These are phyloP conservation scores for Sarcoramphus papa DNA, from an alignment of 2,797 vertebrate genomes.

Conservation along the genomic window DNA sequence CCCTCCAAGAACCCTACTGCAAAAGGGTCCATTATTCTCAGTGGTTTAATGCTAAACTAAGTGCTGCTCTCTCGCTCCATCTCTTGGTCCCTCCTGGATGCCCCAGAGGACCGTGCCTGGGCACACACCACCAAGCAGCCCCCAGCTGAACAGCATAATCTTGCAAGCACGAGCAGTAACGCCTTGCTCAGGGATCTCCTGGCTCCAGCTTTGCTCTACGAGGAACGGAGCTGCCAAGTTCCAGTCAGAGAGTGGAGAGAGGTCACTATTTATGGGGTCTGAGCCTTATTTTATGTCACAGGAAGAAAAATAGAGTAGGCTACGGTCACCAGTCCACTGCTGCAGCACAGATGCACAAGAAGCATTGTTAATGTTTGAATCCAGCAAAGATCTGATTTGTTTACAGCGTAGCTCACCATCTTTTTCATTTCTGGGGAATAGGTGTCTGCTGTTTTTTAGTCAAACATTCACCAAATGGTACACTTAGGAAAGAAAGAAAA, in stretches of 20 bases:
- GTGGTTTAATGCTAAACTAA: not conserved
- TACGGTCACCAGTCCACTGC: not conserved
- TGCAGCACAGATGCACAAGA: not conserved
- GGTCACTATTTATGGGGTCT: not conserved
- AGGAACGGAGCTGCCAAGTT: not conserved
- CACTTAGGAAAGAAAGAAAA: not conserved
- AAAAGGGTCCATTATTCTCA: not conserved
- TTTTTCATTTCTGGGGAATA: not conserved
- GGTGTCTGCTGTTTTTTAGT: not conserved
- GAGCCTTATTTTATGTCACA: not conserved
- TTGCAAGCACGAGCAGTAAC: not conserved
- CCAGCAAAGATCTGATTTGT: not conserved
- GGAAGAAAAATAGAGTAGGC: not conserved
- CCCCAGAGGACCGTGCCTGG: not conserved
- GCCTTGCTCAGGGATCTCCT: not conserved
- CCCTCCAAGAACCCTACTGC: not conserved
- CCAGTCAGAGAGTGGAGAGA: not conserved
- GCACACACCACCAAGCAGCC: rapidly evolving
- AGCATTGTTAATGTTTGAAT: not conserved
- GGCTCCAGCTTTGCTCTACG: not conserved
- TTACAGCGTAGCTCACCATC: not conserved
- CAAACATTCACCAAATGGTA: not conserved
- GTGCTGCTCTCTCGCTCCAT: rapidly evolving
- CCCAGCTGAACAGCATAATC: not conserved
- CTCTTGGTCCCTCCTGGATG: not conserved